Evolutionary conservation across 2,113 vertebrate species (phyloP), one percentile per base, ranked within the genome.

Genomic region (Gasterosteus aculeatus): DNA sequence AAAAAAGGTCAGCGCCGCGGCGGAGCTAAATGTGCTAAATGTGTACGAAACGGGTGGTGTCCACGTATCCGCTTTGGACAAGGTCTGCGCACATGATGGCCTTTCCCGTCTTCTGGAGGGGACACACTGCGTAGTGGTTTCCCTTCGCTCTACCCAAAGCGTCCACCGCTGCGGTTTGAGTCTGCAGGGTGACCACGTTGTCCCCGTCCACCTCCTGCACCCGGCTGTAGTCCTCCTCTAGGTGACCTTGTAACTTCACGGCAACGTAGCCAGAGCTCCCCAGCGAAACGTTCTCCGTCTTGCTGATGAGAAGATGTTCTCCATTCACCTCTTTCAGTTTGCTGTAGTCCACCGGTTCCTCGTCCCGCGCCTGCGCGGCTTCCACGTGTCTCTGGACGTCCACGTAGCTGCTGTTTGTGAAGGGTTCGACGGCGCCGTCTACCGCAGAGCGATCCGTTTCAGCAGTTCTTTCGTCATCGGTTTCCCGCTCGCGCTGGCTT

Each of bases 141-240:
- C 19, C 33, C 26, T 77, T 82, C 22, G 78, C 69, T 18, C 35
- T 29, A 35, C 71, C 71, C 19, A 39, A 26, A 5, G 51, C 5
- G 12, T 83, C 60, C 26, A 1, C 16, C 0, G 58, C 67, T 19
- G 14, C 6, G 0, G 7, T 46, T 16, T 94, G 92, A 79, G 91
- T 94, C 80, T 95, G 88, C 80, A 99, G 85, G 58, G 97, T 79
- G 61, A 99, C 77, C 61, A 92, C 71, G 38, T 84, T 91, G 75
- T 93, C 91, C 16, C 90, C 80, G 14, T 79, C 75, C 69, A 97
- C 83, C 26, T 90, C 89, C 62, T 93, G 94, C 47, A 97, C 94
- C 81, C 92, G 93, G 29, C 95, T 94, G 69, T 97, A 98, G 68
- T 93, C 90, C 81, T 63, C 29, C 39, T 94, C 92, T 57, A 47